These are phyloP conservation scores for Agonopterix arenella DNA, from an alignment of 2,888 invertebrate genomes.

Conservation along the genomic window DNA sequence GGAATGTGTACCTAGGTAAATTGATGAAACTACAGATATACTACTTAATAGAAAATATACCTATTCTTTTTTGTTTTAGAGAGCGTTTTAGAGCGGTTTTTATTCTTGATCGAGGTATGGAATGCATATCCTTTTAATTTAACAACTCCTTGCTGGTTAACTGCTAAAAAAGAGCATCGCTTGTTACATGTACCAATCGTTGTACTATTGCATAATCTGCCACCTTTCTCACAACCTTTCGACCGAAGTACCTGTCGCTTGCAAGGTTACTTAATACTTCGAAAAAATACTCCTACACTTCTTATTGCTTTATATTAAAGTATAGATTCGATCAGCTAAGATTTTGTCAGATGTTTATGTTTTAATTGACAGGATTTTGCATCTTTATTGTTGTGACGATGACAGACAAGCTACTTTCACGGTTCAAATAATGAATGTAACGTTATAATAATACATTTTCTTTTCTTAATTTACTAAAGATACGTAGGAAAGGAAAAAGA, in stretches of 20 bases:
- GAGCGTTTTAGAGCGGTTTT: too few relatives aligned
- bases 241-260: conserved; percentile 15
- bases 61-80: too few relatives aligned
- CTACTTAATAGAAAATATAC: too few relatives aligned
- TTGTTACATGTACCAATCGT: conserved; percentile 18
- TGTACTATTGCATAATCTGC: conserved; percentile 33
- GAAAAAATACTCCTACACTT: neutral
- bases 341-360: neutral
- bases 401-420: neutral
- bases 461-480: too few relatives aligned
- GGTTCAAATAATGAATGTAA: neutral
- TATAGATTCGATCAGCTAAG: neutral
- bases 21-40: too few relatives aligned
- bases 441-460: too few relatives aligned
- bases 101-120: too few relatives aligned
- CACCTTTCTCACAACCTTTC: conserved; percentile 59
- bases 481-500: too few relatives aligned
- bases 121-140: too few relatives aligned
- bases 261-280: neutral
- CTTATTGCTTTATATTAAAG: neutral
- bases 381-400: neutral
- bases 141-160: neutral
- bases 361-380: neutral
- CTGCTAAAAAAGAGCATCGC: neutral
- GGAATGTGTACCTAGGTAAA: too few relatives aligned